Conservation (phyloP, 2,888 invertebrate genomes). For the Morinoia aosen region DNA sequence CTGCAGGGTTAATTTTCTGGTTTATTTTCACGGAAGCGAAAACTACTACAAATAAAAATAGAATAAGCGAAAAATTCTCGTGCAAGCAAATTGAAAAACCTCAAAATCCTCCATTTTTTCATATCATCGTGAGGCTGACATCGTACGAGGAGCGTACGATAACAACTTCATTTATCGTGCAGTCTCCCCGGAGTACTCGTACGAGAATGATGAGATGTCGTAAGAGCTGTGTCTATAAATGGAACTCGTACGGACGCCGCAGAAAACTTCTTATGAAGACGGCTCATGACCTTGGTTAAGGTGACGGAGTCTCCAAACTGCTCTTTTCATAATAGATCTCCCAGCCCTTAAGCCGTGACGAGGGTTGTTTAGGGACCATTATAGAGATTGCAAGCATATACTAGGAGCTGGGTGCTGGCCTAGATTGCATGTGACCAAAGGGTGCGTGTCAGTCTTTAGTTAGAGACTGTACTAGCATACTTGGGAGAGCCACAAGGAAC, state of each 20-base stretch:
- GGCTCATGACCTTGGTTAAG: neutral
- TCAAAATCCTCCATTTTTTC: neutral
- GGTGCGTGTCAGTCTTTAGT: no score
- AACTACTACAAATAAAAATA: neutral
- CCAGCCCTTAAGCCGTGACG: neutral
- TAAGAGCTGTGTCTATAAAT: neutral
- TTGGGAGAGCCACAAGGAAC: no score
- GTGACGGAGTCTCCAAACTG: neutral
- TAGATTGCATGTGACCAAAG: no score
- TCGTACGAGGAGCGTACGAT: neutral
- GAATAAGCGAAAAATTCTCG: neutral
- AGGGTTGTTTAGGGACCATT: neutral
- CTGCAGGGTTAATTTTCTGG: neutral
- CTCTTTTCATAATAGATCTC: neutral
- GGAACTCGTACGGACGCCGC: neutral
- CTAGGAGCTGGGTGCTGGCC: neutral
- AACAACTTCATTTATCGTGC: neutral
- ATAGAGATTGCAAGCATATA: neutral
- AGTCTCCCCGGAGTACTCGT: neutral
- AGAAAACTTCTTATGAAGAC: neutral
- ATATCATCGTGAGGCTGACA: neutral
- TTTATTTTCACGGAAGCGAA: neutral
- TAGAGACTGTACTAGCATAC: no score
- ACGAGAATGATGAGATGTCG: neutral
- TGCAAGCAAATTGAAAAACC: neutral